These are phyloP conservation scores for Acropternis orthonyx DNA, from an alignment of 2,797 vertebrate species.

Conservation along the genomic window DNA sequence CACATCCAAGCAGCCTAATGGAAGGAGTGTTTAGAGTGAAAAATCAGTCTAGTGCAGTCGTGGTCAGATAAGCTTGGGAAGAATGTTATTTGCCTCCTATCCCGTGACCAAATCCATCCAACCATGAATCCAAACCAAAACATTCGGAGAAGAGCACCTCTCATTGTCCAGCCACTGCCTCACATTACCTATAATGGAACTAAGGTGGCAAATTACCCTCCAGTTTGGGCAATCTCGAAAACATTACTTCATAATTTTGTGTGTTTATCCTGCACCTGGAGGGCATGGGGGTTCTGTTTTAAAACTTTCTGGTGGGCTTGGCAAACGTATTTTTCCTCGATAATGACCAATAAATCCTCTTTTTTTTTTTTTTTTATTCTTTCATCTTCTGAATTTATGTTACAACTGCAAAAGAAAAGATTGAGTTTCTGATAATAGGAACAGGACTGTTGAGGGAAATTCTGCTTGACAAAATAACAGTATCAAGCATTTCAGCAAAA, in stretches of 20 bases:
- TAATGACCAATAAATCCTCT: neutral
- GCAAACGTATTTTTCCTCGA: neutral
- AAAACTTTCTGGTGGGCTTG: neutral
- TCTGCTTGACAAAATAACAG: neutral
- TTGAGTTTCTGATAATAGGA: neutral
- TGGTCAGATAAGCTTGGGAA: neutral
- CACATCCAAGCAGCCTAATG: neutral
- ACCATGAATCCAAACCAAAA: neutral
- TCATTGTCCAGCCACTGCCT: neutral
- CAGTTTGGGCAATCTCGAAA: neutral
- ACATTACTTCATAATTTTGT: neutral
- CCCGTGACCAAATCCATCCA: neutral
- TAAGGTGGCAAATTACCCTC: neutral
- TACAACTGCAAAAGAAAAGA: neutral
- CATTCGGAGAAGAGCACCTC: neutral
- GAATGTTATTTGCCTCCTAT: neutral
- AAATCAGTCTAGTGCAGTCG: neutral
- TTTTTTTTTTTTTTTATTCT: neutral
- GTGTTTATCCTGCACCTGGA: neutral
- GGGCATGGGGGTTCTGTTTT: neutral
- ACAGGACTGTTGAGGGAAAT: neutral
- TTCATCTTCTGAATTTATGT: neutral
- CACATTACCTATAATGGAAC: rapidly evolving
- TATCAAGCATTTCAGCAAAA: neutral
- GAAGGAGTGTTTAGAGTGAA: conserved; percentile 5